Base-by-base conservation (phyloP, 2,888 invertebrate species). In the Onthophagus sagittarius region DNA sequence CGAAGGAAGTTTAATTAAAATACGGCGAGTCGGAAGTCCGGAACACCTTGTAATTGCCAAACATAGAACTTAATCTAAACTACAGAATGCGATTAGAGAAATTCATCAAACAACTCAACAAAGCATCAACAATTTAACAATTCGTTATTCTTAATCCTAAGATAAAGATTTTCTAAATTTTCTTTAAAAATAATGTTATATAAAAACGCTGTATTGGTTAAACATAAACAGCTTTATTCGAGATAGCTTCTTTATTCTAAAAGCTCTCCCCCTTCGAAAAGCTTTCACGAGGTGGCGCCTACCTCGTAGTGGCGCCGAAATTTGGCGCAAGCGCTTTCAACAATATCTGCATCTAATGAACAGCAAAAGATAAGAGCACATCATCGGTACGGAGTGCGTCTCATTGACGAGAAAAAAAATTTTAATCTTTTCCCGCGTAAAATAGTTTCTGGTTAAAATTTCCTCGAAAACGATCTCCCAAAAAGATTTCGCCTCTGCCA, bases 321-420 rank as follows among this genome's bases (percentile, higher is more conserved):
- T n/a, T 23, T 23, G 15, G 32, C 67, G 67, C 67, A 31, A 23
- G 67, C 67, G 67, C 23, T 15, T n/a, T 67, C 11, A 23, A 23
- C n/a, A 23, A 67, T 32, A 67, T 67, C 67, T 67, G 67, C 67
- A 67, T 67, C 67, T 67, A 31, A 64, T 31, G 23, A 67, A 67
- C 67, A n/a, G 67, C 31, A 31, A 31, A 32, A 67, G 23, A 67
- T 31, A 23, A 67, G 67, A 67, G 67, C 23, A 32, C 67, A 67
- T n/a, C 67, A 67, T 67, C 67, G 23, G 67, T 67, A 23, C 23
- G n/a, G 3, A 32, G 31, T 67, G 31, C 67, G 67, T 67, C 6
- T 67, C 67, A n/a, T 53, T 11, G 39, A 11, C 39, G 39, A 11
- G n/a, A n/a, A n/a, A 23, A 23, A 23, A 3, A 23, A 67, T 67